These are phyloP conservation scores for Branchellion lobata DNA, from an alignment of 2,888 invertebrate genomes.

Conservation along the genomic window DNA sequence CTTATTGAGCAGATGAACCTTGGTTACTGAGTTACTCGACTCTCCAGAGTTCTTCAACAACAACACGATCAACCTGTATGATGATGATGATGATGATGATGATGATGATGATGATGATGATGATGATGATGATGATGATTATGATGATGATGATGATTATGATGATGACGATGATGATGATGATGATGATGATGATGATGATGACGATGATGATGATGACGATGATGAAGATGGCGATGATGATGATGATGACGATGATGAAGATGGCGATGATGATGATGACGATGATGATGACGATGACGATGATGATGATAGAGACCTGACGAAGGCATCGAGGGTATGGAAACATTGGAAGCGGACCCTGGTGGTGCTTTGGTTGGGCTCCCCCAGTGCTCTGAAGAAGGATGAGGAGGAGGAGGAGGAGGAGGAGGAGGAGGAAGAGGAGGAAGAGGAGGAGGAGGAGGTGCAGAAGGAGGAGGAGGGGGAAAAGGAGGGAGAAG, in stretches of 20 bases:
- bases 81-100: not conserved
- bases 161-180: slow-evolving; percentile 3
- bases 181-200: not conserved
- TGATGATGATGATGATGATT: not conserved
- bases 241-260: not conserved
- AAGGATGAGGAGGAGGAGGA: not conserved
- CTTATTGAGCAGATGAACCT: slow-evolving; percentile 93
- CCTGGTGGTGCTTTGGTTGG: slow-evolving; percentile 59
- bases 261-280: not conserved
- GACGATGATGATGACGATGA: not conserved
- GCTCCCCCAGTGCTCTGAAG: slow-evolving; percentile 72
- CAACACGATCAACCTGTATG: slow-evolving; percentile 75
- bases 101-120: not conserved
- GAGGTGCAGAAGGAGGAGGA: too few species aligned
- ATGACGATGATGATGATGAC: not conserved
- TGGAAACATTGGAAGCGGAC: slow-evolving; percentile 74
- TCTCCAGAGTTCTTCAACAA: slow-evolving; percentile 75
- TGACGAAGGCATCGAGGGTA: slow-evolving; percentile 90
- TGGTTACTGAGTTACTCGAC: slow-evolving; percentile 82
- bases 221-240: not conserved
- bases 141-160: not conserved
- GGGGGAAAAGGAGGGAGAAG: too few species aligned
- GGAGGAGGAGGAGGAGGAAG: not conserved
- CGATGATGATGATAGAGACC: not conserved
- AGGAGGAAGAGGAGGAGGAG: too few species aligned